phyloP scores from a whole-genome alignment of 2,113 vertebrate species.

The Struthio camelus region DNA sequence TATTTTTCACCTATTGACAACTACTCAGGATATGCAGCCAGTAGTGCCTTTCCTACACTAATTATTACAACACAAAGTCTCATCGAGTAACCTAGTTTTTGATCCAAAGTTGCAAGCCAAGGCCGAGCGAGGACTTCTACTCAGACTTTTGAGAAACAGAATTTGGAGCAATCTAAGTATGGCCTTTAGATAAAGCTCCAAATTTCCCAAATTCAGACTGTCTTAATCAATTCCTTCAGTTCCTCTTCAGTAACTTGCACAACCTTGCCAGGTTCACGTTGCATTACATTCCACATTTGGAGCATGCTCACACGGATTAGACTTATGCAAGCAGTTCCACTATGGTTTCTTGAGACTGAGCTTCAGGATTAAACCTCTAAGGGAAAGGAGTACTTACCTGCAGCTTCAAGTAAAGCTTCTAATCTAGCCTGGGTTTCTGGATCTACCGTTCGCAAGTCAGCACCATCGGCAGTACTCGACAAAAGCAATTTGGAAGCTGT shows the following conservation, averaged over 20 bases:
- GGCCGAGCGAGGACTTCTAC: fast-evolving
- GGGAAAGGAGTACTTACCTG: slow-evolving; percentile 79
- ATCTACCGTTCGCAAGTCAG: slow-evolving; percentile 97
- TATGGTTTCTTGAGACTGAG: fast-evolving
- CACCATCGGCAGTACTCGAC: slow-evolving; percentile 94
- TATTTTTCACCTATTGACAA: not conserved
- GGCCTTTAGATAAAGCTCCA: fast-evolving
- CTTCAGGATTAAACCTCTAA: not conserved
- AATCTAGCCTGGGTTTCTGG: slow-evolving; percentile 97
- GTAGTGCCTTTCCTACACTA: not conserved
- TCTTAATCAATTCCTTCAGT: fast-evolving
- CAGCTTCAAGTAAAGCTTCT: slow-evolving; percentile 96
- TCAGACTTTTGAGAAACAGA: fast-evolving
- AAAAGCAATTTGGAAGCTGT: slow-evolving; percentile 95
- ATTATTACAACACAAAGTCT: not conserved
- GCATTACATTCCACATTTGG: fast-evolving
- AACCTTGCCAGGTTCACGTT: fast-evolving
- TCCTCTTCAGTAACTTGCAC: not conserved
- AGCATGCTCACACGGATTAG: not conserved
- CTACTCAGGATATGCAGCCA: not conserved
- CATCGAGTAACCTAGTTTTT: not conserved
- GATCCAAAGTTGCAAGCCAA: not conserved
- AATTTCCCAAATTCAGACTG: not conserved
- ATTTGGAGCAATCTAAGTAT: fast-evolving
- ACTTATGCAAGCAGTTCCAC: not conserved